A percentile compares a stretch with the other conserved stretches of the same genome.
These are phyloP conservation scores for Xiphophorus birchmanni DNA, from an alignment of 2,797 vertebrate species.

Conservation along the genomic window DNA sequence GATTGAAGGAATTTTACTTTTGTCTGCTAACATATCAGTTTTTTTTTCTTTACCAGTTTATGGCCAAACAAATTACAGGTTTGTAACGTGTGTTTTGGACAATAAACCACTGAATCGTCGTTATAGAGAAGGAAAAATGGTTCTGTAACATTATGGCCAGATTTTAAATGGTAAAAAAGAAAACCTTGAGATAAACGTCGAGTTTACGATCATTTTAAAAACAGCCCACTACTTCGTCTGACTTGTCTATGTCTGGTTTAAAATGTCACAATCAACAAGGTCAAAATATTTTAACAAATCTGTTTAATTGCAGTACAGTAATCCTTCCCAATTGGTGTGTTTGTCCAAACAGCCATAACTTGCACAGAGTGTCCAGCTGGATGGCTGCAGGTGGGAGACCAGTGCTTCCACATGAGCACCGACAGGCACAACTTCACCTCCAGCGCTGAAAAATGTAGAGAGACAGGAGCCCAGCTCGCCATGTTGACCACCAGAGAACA, in stretches of 20 bases:
- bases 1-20: neutral
- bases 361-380: slow-evolving; percentile 21
- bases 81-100: neutral
- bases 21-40: neutral
- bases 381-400: slow-evolving; percentile 31
- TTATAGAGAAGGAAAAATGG: neutral
- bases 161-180: neutral
- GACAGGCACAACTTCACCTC: neutral
- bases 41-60: neutral
- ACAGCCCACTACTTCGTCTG: neutral
- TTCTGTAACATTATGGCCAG: neutral
- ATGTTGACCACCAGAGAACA: slow-evolving; percentile 40
- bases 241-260: neutral
- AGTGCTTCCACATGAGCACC: slow-evolving; percentile 21
- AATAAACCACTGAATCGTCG: neutral
- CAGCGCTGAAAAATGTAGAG: slow-evolving; percentile 11
- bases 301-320: neutral
- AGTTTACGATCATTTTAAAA: neutral
- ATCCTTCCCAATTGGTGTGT: neutral
- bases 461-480: slow-evolving; percentile 28
- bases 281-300: neutral
- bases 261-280: neutral
- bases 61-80: neutral
- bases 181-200: neutral
- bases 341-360: slow-evolving; percentile 1